Percentiles rank a stretch among this genome's conserved stretches.
phyloP scores from a whole-genome alignment of 2,113 vertebrate genomes.

The Phainopepla nitens region DNA sequence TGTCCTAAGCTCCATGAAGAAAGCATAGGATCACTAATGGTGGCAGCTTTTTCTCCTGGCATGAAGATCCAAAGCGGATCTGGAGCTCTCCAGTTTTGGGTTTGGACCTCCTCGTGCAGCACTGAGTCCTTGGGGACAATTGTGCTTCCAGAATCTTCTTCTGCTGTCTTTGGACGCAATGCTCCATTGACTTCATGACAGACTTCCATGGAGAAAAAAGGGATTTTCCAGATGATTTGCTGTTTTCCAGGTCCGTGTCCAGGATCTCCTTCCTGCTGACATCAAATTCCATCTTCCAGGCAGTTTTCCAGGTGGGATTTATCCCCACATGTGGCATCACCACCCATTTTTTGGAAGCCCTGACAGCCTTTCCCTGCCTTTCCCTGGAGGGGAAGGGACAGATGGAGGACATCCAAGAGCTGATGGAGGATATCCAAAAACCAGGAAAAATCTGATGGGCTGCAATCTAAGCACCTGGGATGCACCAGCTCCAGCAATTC shows the following conservation, averaged over 20 bases:
- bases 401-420: neutral
- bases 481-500: neutral
- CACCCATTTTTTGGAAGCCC: neutral
- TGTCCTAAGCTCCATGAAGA: rapidly evolving
- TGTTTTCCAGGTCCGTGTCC: neutral
- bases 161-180: rapidly evolving
- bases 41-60: neutral
- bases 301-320: neutral
- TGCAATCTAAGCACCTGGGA: rapidly evolving
- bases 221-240: neutral
- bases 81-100: neutral
- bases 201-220: neutral
- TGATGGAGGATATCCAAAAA: neutral
- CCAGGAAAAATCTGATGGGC: neutral
- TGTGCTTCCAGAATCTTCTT: rapidly evolving
- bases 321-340: rapidly evolving
- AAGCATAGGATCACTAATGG: rapidly evolving
- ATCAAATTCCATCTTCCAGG: neutral
- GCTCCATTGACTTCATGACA: rapidly evolving
- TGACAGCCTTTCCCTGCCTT: neutral
- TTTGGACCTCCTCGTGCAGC: rapidly evolving
- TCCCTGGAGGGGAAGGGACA: neutral
- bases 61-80: rapidly evolving
- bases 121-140: rapidly evolving
- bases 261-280: neutral